Conservation (phyloP, 2,797 vertebrate species). For the Acrossocheilus wenchowensis region DNA sequence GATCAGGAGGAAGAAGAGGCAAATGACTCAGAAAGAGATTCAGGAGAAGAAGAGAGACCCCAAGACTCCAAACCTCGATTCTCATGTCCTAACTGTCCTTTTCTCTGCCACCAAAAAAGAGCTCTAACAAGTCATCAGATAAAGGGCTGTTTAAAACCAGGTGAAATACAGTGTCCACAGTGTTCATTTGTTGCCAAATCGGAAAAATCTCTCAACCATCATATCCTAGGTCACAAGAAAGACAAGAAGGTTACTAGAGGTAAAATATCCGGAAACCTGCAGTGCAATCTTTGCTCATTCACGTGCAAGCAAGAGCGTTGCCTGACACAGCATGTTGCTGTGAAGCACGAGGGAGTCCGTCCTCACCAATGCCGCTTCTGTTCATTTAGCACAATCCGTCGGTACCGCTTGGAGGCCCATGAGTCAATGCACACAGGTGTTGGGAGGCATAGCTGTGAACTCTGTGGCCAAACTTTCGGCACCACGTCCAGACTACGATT, state of each 20-base stretch:
- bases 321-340: constrained; percentile 82
- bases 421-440: constrained; percentile 91
- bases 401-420: constrained; percentile 90
- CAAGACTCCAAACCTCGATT: constrained; percentile 64
- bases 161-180: constrained; percentile 77
- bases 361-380: constrained; percentile 86
- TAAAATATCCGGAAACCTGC: constrained; percentile 70
- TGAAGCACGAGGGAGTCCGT: constrained; percentile 85
- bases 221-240: constrained; percentile 74
- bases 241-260: constrained; percentile 42
- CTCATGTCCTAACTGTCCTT: constrained; percentile 84
- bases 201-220: constrained; percentile 77
- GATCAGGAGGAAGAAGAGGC: background rate
- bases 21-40: background rate
- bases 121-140: constrained; percentile 82
- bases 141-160: constrained; percentile 80
- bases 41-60: constrained; percentile 34
- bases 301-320: constrained; percentile 87
- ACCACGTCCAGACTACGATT: constrained; percentile 89
- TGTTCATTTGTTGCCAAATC: constrained; percentile 83
- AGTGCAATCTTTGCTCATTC: constrained; percentile 84
- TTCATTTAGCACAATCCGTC: constrained; percentile 87
- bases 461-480: constrained; percentile 89
- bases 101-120: constrained; percentile 85
- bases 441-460: constrained; percentile 85